phyloP scores from a whole-genome alignment of 2,888 invertebrate species.

The Phaonia tiefii region DNA sequence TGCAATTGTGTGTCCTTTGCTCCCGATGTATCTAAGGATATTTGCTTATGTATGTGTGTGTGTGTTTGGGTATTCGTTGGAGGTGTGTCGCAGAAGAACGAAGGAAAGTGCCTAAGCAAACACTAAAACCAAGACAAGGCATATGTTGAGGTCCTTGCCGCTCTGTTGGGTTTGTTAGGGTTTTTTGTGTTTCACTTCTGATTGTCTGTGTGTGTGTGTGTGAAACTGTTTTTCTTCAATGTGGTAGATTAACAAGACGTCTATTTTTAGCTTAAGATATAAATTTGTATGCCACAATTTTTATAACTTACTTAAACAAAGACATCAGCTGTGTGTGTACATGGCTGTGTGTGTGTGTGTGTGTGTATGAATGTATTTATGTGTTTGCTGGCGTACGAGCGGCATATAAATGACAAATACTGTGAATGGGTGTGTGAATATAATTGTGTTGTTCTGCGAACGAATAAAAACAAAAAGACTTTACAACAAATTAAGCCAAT shows the following conservation, averaged over 20 bases:
- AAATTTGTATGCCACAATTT: slow-evolving; percentile 55
- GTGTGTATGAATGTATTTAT: neutral
- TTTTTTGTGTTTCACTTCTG: slow-evolving; percentile 6
- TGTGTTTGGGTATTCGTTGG: slow-evolving; percentile 5
- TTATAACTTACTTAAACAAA: slow-evolving; percentile 40
- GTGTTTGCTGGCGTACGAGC: neutral
- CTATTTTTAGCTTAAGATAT: slow-evolving; percentile 62
- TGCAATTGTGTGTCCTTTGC: neutral
- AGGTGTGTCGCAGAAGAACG: slow-evolving; percentile 28
- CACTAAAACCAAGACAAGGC: neutral
- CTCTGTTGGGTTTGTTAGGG: neutral
- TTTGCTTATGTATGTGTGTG: neutral
- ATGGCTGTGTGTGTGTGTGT: slow-evolving; percentile 19
- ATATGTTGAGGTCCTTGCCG: neutral
- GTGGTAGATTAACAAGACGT: slow-evolving; percentile 56
- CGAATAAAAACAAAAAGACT: neutral
- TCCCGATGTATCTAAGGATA: neutral
- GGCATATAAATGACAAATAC: neutral
- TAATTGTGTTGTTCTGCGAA: neutral
- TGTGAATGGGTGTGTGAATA: slow-evolving; percentile 14
- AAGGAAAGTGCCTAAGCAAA: slow-evolving; percentile 1
- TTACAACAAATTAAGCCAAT: slow-evolving; percentile 51
- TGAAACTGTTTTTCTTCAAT: no score
- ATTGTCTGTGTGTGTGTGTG: neutral
- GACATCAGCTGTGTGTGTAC: slow-evolving; percentile 13